These are phyloP conservation scores for Scartelaos histophorus DNA, from an alignment of 2,113 vertebrate species.

Conservation along the genomic window DNA sequence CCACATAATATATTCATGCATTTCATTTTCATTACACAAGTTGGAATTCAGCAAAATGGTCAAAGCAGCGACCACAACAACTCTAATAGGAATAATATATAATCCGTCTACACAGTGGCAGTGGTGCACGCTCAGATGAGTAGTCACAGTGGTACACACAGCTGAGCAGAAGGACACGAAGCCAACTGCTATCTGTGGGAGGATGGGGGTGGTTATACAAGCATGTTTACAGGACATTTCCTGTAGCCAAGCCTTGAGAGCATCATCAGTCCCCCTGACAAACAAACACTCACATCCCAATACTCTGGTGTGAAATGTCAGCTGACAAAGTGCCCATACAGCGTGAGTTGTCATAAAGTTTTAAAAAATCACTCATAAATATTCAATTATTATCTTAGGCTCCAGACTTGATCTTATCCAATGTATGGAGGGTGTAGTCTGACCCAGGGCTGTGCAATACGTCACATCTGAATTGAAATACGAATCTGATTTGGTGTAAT, in stretches of 20 bases:
- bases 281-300: constrained; percentile 64
- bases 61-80: constrained; percentile 28
- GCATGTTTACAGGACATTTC: constrained; percentile 77
- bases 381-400: no score
- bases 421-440: no score
- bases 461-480: no score
- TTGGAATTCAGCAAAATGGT: constrained; percentile 42
- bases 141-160: constrained; percentile 45
- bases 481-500: neutral
- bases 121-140: constrained; percentile 21
- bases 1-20: constrained; percentile 32
- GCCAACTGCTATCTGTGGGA: constrained; percentile 63
- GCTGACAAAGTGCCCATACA: neutral
- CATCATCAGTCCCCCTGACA: constrained; percentile 69
- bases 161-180: constrained; percentile 45
- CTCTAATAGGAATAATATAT: constrained; percentile 36
- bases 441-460: no score
- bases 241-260: constrained; percentile 72
- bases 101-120: constrained; percentile 45
- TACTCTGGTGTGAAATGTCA: constrained; percentile 9
- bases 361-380: neutral
- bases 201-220: constrained; percentile 70
- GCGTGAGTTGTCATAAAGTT: neutral
- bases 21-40: constrained; percentile 47
- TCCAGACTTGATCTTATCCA: no score